phyloP scores from a whole-genome alignment of 2,888 invertebrate genomes.

The Cyclophora punctaria region DNA sequence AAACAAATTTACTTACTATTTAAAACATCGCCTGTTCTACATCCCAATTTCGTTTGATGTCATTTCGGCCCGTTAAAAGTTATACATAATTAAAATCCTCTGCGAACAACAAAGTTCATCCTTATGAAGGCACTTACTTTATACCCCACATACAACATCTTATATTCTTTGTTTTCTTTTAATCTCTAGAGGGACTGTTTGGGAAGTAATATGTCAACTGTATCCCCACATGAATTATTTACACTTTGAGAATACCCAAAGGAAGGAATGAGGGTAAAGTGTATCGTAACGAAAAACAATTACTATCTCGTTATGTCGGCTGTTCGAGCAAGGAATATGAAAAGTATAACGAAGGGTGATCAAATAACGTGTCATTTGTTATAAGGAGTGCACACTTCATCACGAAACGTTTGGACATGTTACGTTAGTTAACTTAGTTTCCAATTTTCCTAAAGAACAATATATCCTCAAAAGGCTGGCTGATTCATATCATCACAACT shows the following conservation, averaged over 20 bases:
- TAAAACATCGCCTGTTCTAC: too few relatives aligned
- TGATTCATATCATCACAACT: too few relatives aligned
- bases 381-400: too few relatives aligned
- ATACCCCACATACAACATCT: slow-evolving; percentile 7
- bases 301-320: slow-evolving; percentile 5
- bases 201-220: slow-evolving; percentile 49
- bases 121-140: slow-evolving; percentile 5
- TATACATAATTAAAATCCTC: neutral
- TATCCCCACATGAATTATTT: slow-evolving; percentile 55
- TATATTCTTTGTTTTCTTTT: slow-evolving; percentile 38
- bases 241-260: slow-evolving; percentile 38
- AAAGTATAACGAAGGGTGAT: neutral
- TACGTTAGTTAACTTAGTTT: too few relatives aligned
- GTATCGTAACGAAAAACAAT: slow-evolving; percentile 19
- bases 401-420: too few relatives aligned
- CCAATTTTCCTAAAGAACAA: too few relatives aligned
- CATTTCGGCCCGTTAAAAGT: too few relatives aligned
- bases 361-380: too few relatives aligned
- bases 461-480: too few relatives aligned
- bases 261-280: slow-evolving; percentile 29
- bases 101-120: neutral
- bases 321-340: slow-evolving; percentile 1
- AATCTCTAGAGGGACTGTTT: slow-evolving; percentile 38
- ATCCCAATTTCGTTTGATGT: too few relatives aligned
- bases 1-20: too few relatives aligned